Evolutionary conservation across 2,888 invertebrate species (phyloP).

Genomic region (Amphipyra tragopoginis): DNA sequence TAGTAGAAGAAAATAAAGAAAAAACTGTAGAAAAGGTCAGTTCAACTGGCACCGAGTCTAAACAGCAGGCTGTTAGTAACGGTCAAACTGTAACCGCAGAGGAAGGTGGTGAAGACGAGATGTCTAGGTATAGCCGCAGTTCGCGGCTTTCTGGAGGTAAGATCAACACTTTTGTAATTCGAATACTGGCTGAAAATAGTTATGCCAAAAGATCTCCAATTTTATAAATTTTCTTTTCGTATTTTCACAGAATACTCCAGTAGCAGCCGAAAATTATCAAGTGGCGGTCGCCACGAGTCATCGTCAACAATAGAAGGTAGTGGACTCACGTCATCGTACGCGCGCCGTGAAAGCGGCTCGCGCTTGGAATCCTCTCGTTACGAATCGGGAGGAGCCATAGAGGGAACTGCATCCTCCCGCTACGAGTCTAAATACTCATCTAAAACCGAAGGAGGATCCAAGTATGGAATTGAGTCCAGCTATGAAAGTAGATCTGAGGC

Average conservation of each 20-base stretch:
- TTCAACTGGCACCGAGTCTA: constrained; percentile 61
- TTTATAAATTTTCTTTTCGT: background rate
- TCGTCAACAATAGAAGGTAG: constrained; percentile 76
- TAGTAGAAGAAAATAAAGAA: constrained; percentile 55
- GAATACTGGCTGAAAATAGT: too few species aligned
- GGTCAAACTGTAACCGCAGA: constrained; percentile 83
- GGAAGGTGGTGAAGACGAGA: constrained; percentile 80
- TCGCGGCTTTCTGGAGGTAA: constrained; percentile 91
- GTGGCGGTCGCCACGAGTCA: constrained; percentile 81
- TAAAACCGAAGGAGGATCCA: constrained; percentile 57
- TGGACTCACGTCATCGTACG: constrained; percentile 73
- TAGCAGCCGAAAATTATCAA: constrained; percentile 79
- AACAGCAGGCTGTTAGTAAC: constrained; percentile 64
- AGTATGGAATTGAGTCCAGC: constrained; percentile 73
- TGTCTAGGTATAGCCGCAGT: constrained; percentile 91
- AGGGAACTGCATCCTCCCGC: constrained; percentile 75
- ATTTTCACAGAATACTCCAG: constrained; percentile 80
- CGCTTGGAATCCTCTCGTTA: constrained; percentile 75
- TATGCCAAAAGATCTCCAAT: too few species aligned
- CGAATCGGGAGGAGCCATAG: constrained; percentile 73
- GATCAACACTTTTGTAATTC: constrained; percentile 15
- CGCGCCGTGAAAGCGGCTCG: constrained; percentile 83
- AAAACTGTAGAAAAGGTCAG: constrained; percentile 51
- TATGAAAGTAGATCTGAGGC: constrained; percentile 74
- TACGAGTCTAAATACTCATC: constrained; percentile 82